These are phyloP conservation scores for Sphaeramia orbicularis DNA, from an alignment of 2,797 vertebrate species.

Conservation along the genomic window DNA sequence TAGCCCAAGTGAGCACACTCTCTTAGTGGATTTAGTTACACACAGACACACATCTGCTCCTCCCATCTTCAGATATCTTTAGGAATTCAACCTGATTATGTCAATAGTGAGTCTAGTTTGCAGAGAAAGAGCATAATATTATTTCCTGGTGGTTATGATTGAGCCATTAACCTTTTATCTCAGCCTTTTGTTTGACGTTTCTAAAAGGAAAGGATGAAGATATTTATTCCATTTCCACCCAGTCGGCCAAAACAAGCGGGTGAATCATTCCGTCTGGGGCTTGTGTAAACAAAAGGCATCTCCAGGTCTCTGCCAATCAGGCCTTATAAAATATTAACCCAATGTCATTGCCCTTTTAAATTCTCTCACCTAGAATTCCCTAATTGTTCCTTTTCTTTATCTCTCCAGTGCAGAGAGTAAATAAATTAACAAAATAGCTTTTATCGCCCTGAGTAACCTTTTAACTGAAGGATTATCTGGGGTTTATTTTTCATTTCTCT, in stretches of 20 bases:
- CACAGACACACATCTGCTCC: conserved; percentile 59
- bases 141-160: conserved; percentile 82
- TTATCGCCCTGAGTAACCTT: conserved; percentile 99
- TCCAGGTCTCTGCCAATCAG: conserved; percentile 90
- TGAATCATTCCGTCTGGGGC: conserved; percentile 84
- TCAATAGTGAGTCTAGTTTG: conserved; percentile 73
- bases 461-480: conserved; percentile 99
- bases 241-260: conserved; percentile 87
- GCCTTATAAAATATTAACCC: conserved; percentile 98
- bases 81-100: conserved; percentile 81
- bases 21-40: conserved; percentile 80
- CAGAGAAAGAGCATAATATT: conserved; percentile 80
- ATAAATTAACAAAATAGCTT: conserved; percentile 99
- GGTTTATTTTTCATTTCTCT: conserved; percentile 99
- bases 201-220: conserved; percentile 86
- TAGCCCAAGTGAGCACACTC: conserved; percentile 77
- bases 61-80: conserved; percentile 73
- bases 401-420: conserved; percentile 99
- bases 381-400: conserved; percentile 99
- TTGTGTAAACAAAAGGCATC: conserved; percentile 84
- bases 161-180: conserved; percentile 88
- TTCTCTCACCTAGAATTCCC: conserved; percentile 98
- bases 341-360: conserved; percentile 99
- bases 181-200: conserved; percentile 85
- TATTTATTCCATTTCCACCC: conserved; percentile 90